Conservation (phyloP, 2,797 vertebrate species). For the Stomatorhinus walkeri region DNA sequence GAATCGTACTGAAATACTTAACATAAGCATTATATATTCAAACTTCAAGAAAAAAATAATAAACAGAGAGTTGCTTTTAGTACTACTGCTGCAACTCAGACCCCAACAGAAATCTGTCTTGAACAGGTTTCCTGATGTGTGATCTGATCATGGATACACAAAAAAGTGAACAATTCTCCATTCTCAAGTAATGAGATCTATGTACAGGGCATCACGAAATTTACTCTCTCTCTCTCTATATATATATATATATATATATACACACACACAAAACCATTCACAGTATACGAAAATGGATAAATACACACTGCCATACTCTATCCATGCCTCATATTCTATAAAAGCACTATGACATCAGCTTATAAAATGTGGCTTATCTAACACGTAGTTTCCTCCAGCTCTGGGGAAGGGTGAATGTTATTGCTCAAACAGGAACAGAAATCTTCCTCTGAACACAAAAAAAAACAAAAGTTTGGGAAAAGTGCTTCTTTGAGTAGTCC, state of each 20-base stretch:
- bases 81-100: background rate
- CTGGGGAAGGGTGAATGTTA: constrained; percentile 19
- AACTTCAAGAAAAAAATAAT: background rate
- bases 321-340: background rate
- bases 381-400: constrained; percentile 27
- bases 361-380: constrained; percentile 20
- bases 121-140: background rate
- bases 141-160: background rate
- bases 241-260: background rate
- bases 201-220: background rate
- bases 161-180: background rate
- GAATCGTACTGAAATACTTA: background rate
- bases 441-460: constrained; percentile 1
- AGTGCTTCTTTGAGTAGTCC: constrained; percentile 30
- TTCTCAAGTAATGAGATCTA: background rate
- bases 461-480: constrained; percentile 19
- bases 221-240: no score
- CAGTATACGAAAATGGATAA: background rate
- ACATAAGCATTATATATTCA: background rate
- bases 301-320: background rate
- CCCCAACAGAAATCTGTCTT: background rate
- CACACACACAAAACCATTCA: background rate
- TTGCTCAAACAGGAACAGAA: constrained; percentile 18
- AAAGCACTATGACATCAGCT: constrained; percentile 22
- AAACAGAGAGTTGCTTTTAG: background rate